Evolutionary conservation across 2,797 vertebrate genomes (phyloP).

Genomic region (Melanotaenia trifasciata): DNA sequence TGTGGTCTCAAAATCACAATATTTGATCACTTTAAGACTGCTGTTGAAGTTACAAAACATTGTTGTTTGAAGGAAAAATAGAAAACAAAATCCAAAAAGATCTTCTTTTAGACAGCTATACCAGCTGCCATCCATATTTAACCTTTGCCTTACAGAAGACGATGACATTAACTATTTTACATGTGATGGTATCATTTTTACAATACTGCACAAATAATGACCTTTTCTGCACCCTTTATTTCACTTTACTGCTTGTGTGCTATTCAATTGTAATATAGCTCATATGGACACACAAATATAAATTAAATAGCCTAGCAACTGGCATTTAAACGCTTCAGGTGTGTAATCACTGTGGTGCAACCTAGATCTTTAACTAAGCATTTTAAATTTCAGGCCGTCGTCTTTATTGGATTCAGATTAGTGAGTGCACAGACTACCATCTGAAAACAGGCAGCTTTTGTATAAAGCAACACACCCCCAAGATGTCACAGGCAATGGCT

Average conservation of each 20-base stretch:
- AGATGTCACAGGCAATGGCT: constrained; percentile 70
- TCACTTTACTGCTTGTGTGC: background rate
- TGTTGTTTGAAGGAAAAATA: background rate
- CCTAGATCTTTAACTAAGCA: constrained; percentile 2
- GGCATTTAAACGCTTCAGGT: background rate
- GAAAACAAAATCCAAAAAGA: background rate
- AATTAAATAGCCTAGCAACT: background rate
- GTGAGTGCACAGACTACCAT: constrained; percentile 72
- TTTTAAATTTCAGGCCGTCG: constrained; percentile 22
- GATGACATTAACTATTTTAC: background rate
- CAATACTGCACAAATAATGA: background rate
- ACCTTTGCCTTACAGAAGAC: constrained; percentile 3
- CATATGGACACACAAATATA: background rate
- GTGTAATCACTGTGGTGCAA: background rate
- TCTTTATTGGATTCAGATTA: constrained; percentile 37
- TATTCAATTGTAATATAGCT: background rate
- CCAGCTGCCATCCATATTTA: constrained; percentile 1
- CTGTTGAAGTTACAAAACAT: background rate
- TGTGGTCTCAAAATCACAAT: background rate
- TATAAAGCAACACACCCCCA: constrained; percentile 82
- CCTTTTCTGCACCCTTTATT: background rate
- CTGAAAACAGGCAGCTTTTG: constrained; percentile 82
- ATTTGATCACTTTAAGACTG: background rate
- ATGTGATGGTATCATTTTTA: background rate
- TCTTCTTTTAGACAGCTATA: background rate